These are phyloP conservation scores for Scolopax bukidnonensis DNA, from an alignment of 2,797 vertebrate genomes.

Conservation along the genomic window DNA sequence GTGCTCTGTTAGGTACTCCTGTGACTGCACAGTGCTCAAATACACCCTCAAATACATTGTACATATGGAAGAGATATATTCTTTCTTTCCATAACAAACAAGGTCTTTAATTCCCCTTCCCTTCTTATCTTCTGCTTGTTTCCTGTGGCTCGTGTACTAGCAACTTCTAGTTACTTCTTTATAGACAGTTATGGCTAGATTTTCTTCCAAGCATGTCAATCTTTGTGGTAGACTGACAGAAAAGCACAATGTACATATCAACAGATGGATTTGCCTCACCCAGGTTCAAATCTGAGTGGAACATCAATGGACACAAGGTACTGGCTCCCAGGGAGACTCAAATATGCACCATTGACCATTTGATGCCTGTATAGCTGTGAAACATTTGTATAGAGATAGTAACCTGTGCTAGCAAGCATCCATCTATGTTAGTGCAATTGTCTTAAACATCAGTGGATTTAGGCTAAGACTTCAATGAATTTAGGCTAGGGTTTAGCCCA, in stretches of 20 bases:
- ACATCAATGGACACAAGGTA: not conserved
- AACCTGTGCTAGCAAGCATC: not conserved
- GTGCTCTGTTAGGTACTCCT: rapidly evolving
- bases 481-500: not conserved
- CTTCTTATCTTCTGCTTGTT: not conserved
- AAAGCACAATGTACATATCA: not conserved
- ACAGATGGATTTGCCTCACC: not conserved
- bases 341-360: rapidly evolving
- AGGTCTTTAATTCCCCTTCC: not conserved
- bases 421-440: not conserved
- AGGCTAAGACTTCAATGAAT: not conserved
- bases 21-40: too few species aligned
- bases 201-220: not conserved
- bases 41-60: too few species aligned
- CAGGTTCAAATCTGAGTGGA: not conserved
- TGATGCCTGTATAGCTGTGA: not conserved
- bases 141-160: not conserved
- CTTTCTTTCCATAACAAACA: not conserved
- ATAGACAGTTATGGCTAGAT: not conserved
- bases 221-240: not conserved
- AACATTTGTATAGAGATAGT: not conserved
- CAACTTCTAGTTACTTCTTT: not conserved
- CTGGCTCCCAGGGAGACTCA: not conserved
- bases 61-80: not conserved
- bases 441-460: not conserved